phyloP scores from a whole-genome alignment of 2,113 vertebrate genomes.

The Hippocampus barbouri region DNA sequence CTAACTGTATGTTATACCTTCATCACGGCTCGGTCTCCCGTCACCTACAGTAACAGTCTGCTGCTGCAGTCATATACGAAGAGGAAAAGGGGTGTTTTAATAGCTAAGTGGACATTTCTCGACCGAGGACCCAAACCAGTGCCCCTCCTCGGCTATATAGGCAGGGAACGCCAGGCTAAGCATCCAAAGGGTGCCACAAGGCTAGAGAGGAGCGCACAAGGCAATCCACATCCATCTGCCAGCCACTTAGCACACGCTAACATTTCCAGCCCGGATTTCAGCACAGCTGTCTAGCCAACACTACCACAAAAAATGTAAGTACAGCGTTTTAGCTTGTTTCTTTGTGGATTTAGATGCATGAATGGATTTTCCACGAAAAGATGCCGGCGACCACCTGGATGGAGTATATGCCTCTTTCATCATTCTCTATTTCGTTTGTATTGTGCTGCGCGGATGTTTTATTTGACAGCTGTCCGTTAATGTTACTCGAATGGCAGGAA shows the following conservation, averaged over 20 bases:
- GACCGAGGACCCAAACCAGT: slow-evolving; percentile 30
- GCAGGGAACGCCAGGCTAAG: slow-evolving; percentile 55
- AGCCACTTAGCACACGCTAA: slow-evolving; percentile 45
- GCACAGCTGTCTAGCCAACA: slow-evolving; percentile 45
- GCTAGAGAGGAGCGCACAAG: slow-evolving; percentile 55
- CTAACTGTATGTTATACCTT: slow-evolving; percentile 66
- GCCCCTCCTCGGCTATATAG: slow-evolving; percentile 52
- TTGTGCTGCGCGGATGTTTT: background rate
- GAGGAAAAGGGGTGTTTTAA: background rate
- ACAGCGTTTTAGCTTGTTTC: background rate
- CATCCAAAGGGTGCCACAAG: slow-evolving; percentile 55
- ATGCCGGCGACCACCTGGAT: background rate
- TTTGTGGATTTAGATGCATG: background rate
- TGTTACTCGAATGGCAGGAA: slow-evolving; percentile 5
- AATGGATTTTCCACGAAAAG: background rate
- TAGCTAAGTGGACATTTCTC: slow-evolving; percentile 12
- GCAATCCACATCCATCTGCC: slow-evolving; percentile 59
- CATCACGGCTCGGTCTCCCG: slow-evolving; percentile 60
- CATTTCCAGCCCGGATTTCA: slow-evolving; percentile 55
- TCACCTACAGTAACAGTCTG: slow-evolving; percentile 47
- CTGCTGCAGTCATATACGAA: slow-evolving; percentile 46
- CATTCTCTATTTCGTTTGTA: background rate
- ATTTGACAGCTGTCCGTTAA: background rate
- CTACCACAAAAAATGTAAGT: slow-evolving; percentile 64
- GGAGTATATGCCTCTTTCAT: background rate